phyloP scores from a whole-genome alignment of 1,140 invertebrate species.

The Phocides pigmalion region DNA sequence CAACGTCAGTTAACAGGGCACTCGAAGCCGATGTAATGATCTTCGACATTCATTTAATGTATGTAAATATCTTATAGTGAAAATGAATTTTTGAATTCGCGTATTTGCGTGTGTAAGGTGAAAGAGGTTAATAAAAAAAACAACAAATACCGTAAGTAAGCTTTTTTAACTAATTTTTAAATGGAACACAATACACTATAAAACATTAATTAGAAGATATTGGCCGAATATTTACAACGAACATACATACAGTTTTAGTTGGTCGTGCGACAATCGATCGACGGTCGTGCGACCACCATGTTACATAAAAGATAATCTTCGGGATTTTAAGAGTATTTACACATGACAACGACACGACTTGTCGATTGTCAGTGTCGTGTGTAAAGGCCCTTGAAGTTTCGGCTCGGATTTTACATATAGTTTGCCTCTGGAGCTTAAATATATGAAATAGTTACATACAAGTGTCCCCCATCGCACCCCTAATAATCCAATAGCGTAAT shows the following conservation, averaged over 20 bases:
- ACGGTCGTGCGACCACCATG: not conserved
- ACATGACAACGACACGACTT: not conserved
- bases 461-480: conserved; percentile 55
- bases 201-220: conserved; percentile 57
- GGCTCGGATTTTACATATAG: conserved; percentile 33
- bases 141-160: conserved; percentile 73
- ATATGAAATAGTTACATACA: conserved; percentile 52
- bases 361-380: not conserved
- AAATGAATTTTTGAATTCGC: not conserved
- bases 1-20: too few relatives aligned
- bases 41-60: too few relatives aligned
- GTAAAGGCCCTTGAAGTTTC: not conserved
- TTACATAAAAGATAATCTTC: conserved; percentile 2
- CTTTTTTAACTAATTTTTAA: conserved; percentile 80
- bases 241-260: conserved; percentile 12
- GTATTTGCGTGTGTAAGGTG: conserved; percentile 13
- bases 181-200: conserved; percentile 70
- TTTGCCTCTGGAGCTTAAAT: conserved; percentile 63
- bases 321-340: not conserved
- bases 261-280: conserved; percentile 3
- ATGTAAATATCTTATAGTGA: too few relatives aligned
- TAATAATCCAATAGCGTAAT: conserved; percentile 42
- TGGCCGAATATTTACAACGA: conserved; percentile 59
- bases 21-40: too few relatives aligned
- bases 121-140: conserved; percentile 49